A percentile compares a stretch with the other conserved stretches of the same genome.
Conservation (phyloP, 2,888 invertebrate species). For the Synergus itoensis region DNA sequence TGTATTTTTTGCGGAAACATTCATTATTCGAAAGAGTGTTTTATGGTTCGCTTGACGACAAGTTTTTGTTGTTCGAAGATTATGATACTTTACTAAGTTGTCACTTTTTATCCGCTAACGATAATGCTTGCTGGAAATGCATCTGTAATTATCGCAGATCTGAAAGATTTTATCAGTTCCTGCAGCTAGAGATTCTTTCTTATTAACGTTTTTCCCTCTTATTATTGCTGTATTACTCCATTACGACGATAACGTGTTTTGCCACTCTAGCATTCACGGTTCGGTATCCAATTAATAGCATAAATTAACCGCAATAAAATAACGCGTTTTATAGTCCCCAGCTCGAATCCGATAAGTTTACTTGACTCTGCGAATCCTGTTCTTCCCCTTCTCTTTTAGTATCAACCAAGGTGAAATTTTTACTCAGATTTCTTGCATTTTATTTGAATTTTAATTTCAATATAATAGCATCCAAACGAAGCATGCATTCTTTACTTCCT, state of each 20-base stretch:
- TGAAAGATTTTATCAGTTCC: slow-evolving; percentile 40
- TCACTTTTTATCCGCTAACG: slow-evolving; percentile 32
- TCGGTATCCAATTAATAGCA: slow-evolving; percentile 39
- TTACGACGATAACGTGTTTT: slow-evolving; percentile 41
- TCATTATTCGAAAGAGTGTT: slow-evolving; percentile 20
- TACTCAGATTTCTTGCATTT: background rate
- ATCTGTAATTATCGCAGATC: slow-evolving; percentile 34
- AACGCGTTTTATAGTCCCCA: slow-evolving; percentile 31
- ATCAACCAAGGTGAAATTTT: background rate
- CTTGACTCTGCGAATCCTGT: slow-evolving; percentile 36
- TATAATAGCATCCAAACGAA: background rate
- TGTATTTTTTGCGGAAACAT: slow-evolving; percentile 28
- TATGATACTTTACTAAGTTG: slow-evolving; percentile 36
- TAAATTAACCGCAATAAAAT: slow-evolving; percentile 41
- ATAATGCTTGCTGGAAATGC: slow-evolving; percentile 25
- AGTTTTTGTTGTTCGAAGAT: slow-evolving; percentile 11
- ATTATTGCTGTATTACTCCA: slow-evolving; percentile 34
- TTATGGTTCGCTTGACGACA: slow-evolving; percentile 14
- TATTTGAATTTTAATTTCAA: background rate
- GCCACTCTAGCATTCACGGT: slow-evolving; percentile 35
- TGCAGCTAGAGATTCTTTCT: slow-evolving; percentile 24
- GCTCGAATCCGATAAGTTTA: slow-evolving; percentile 38
- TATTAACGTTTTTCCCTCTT: slow-evolving; percentile 35
- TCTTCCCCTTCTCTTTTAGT: background rate
- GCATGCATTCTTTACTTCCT: background rate